phyloP scores from a whole-genome alignment of 2,113 vertebrate species.

The Trochalopteron elliotii region DNA sequence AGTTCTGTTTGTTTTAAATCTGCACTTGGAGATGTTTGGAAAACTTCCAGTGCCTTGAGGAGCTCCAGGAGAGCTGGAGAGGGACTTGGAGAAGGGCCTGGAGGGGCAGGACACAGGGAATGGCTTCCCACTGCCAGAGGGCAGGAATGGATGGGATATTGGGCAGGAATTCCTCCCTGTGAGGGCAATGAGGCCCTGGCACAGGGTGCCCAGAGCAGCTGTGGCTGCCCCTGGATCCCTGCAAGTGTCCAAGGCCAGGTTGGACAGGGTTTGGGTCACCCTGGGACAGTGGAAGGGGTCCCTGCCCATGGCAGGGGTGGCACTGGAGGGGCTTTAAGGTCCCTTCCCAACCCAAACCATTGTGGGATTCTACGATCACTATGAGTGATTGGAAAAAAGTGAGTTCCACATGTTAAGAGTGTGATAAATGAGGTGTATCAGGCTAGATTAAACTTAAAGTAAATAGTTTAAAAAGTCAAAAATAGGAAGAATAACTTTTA shows the following conservation, averaged over 20 bases:
- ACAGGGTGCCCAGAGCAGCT: neutral
- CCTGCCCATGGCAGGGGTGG: neutral
- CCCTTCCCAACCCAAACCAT: neutral
- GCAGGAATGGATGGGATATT: fast-evolving
- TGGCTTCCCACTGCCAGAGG: neutral
- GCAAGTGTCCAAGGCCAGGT: fast-evolving
- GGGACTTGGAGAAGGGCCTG: neutral
- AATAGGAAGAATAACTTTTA: neutral
- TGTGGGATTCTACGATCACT: neutral
- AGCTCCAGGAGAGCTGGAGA: neutral
- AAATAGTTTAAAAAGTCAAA: neutral
- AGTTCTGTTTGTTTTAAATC: neutral
- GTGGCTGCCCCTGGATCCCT: neutral
- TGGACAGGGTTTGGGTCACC: fast-evolving
- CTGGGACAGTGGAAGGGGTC: neutral
- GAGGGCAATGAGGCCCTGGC: neutral
- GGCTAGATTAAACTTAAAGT: neutral
- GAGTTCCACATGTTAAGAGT: neutral
- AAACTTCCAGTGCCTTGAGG: neutral
- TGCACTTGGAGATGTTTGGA: neutral
- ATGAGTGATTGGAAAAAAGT: neutral
- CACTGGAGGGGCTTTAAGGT: fast-evolving
- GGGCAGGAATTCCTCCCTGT: fast-evolving
- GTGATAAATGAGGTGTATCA: neutral
- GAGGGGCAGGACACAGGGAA: neutral